These are phyloP conservation scores for Rattus rattus DNA, from an alignment of 2,113 vertebrate genomes.

Conservation along the genomic window DNA sequence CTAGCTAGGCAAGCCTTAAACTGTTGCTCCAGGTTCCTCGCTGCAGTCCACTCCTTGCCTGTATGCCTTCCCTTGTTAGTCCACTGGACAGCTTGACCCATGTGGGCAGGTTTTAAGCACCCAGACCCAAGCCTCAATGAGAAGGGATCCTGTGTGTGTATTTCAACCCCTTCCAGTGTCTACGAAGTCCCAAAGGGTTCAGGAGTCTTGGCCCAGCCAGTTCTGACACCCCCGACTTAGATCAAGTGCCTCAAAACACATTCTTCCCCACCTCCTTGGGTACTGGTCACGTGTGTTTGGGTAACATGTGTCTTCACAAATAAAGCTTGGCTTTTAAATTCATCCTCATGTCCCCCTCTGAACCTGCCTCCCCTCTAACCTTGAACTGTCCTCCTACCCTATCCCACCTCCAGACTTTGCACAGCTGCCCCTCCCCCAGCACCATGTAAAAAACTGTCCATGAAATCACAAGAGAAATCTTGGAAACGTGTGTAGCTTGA, in stretches of 20 bases:
- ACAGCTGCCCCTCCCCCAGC: neutral
- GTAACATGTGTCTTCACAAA: neutral
- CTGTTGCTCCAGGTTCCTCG: neutral
- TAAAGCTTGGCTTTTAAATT: neutral
- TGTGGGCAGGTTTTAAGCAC: neutral
- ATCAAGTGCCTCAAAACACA: rapidly evolving
- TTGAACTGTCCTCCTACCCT: neutral
- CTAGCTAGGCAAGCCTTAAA: no score
- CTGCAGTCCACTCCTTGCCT: neutral
- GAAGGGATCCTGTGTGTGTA: neutral
- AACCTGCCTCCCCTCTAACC: no score
- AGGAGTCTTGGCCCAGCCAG: neutral
- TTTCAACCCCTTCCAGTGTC: neutral
- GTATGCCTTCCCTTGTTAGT: no score
- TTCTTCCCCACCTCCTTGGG: neutral
- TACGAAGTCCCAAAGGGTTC: neutral
- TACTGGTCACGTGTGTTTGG: neutral
- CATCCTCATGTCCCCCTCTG: neutral
- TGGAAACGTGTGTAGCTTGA: neutral
- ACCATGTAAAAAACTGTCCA: neutral
- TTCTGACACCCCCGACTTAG: neutral
- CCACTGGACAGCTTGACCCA: neutral
- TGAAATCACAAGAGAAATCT: neutral
- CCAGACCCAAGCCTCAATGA: neutral
- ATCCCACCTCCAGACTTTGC: neutral